phyloP scores from a whole-genome alignment of 1,140 invertebrate genomes.

The Leptinotarsa texana region DNA sequence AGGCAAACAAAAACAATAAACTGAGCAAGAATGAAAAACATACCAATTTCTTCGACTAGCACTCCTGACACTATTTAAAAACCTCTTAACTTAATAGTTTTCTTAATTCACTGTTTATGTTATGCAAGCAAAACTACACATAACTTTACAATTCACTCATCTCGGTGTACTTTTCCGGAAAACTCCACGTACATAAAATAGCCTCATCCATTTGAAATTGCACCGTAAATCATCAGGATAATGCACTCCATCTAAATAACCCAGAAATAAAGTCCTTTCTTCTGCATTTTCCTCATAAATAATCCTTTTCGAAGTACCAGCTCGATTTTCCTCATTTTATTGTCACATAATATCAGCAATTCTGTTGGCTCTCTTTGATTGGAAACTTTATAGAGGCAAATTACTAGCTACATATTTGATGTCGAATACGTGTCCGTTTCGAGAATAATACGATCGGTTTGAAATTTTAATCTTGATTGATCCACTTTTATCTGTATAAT shows the following conservation, averaged over 20 bases:
- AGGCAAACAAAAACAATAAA: no score
- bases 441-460: background rate
- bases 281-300: slow-evolving; percentile 8
- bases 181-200: no score
- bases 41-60: no score
- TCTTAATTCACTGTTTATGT: no score
- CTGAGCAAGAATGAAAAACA: no score
- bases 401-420: background rate
- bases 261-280: background rate
- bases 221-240: background rate
- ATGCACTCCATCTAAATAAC: background rate
- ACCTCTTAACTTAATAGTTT: no score
- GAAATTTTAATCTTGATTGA: slow-evolving; percentile 3
- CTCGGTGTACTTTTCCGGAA: no score
- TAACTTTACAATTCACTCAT: no score
- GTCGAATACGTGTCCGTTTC: background rate
- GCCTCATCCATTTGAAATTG: no score
- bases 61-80: no score
- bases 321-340: background rate
- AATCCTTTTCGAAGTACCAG: background rate
- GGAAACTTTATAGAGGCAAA: slow-evolving; percentile 6
- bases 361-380: slow-evolving; percentile 3
- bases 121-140: no score
- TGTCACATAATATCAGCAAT: slow-evolving; percentile 3
- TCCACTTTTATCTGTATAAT: background rate